These are phyloP conservation scores for Odobenus rosmarus DNA, from an alignment of 2,113 vertebrate genomes.

Conservation along the genomic window DNA sequence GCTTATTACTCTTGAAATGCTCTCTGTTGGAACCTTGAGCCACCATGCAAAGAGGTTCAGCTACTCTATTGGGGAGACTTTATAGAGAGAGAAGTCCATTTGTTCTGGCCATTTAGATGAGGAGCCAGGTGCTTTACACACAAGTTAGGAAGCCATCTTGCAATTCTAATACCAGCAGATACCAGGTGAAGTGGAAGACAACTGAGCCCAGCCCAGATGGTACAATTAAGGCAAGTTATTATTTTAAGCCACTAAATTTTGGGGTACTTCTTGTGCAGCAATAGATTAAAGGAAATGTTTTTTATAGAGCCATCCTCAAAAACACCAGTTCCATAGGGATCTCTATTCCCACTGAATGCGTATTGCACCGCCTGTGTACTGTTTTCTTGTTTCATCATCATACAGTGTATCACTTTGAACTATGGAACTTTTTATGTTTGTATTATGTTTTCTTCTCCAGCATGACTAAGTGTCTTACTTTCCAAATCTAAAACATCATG, in stretches of 20 bases:
- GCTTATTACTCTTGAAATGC: not conserved
- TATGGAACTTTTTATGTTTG: not conserved
- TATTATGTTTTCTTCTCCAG: not conserved
- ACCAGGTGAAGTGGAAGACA: not conserved
- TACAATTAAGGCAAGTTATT: conserved; percentile 20
- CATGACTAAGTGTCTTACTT: not conserved
- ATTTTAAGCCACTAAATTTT: not conserved
- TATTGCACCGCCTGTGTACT: not conserved
- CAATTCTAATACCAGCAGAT: not conserved
- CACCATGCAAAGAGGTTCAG: not conserved
- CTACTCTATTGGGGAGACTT: not conserved
- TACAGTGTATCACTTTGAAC: not conserved
- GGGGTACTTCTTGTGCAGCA: not conserved
- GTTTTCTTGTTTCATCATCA: not conserved
- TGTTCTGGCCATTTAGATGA: not conserved
- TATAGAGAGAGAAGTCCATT: not conserved
- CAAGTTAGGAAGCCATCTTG: not conserved
- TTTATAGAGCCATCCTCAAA: not conserved
- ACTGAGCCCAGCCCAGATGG: not conserved
- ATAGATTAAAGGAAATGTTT: not conserved
- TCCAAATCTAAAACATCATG: not conserved
- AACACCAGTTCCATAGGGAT: not conserved
- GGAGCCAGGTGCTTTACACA: not conserved
- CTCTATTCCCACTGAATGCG: not conserved
- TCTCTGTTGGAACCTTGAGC: not conserved